These are phyloP conservation scores for Fukomys damarensis DNA, from an alignment of 2,113 vertebrate genomes.

Conservation along the genomic window DNA sequence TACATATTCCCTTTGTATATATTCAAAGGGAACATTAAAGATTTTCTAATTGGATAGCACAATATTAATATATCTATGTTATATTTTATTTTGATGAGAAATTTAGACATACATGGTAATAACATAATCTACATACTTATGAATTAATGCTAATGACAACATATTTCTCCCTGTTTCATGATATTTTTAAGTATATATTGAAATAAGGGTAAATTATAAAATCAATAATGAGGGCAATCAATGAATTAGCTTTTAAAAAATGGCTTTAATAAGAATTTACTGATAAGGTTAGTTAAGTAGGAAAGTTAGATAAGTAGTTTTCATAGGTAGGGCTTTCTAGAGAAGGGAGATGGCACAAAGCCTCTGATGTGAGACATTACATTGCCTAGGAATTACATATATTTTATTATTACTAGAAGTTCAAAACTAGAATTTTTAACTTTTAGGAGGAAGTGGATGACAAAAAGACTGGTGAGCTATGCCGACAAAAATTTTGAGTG, in stretches of 20 bases:
- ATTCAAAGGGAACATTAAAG: background rate
- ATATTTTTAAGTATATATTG: background rate
- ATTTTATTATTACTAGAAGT: background rate
- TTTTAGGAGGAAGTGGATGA: background rate
- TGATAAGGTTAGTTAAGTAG: background rate
- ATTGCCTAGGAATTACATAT: background rate
- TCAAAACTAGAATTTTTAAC: background rate
- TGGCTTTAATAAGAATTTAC: background rate
- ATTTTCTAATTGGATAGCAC: background rate
- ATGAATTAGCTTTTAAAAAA: background rate
- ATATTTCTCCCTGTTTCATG: background rate
- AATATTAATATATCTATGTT: background rate
- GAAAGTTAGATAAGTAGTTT: too few species aligned
- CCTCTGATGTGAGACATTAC: background rate
- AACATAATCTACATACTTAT: background rate
- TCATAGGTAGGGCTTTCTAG: background rate
- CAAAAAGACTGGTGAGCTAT: background rate
- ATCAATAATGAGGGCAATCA: background rate
- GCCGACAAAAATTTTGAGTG: background rate
- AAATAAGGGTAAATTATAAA: background rate
- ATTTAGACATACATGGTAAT: background rate
- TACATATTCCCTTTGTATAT: background rate
- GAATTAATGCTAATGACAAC: background rate
- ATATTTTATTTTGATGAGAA: background rate
- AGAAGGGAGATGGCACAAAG: background rate